Percentiles rank a stretch among this genome's conserved stretches.
Evolutionary conservation across 2,113 vertebrate genomes (phyloP).

Genomic region (Zosterops pallidus): DNA sequence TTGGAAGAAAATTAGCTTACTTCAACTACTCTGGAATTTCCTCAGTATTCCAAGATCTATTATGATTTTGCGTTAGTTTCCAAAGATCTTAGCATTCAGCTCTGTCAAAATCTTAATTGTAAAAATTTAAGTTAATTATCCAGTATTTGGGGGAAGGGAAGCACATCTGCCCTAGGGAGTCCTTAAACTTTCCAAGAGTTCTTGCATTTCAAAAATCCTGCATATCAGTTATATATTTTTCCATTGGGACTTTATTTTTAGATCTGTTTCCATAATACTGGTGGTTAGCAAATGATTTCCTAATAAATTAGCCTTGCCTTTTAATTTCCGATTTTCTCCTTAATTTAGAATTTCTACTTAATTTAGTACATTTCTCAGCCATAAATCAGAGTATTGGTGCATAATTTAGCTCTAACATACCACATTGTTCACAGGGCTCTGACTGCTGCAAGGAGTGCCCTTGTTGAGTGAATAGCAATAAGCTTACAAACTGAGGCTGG

Average conservation of each 20-base stretch:
- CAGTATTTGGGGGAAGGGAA: background rate
- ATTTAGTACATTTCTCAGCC: conserved; percentile 28
- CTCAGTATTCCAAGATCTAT: conserved; percentile 10
- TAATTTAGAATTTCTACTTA: conserved; percentile 58
- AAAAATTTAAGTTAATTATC: background rate
- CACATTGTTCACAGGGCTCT: conserved; percentile 4
- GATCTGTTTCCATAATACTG: conserved; percentile 39
- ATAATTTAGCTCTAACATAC: conserved; percentile 28
- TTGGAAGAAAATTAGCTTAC: conserved; percentile 8
- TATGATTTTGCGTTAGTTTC: background rate
- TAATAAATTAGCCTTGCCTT: conserved; percentile 46
- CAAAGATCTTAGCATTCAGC: background rate
- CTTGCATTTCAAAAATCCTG: background rate
- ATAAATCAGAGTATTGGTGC: conserved; percentile 34
- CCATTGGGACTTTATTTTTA: conserved; percentile 39
- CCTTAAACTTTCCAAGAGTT: conserved; percentile 31
- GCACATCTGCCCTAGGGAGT: background rate
- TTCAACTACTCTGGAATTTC: conserved; percentile 9
- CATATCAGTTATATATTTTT: conserved; percentile 22
- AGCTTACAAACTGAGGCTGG: background rate
- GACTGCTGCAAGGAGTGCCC: background rate
- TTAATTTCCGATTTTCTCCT: conserved; percentile 54
- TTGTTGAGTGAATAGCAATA: background rate
- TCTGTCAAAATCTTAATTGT: background rate
- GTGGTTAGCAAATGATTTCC: conserved; percentile 27